phyloP scores from a whole-genome alignment of 2,113 vertebrate species.

The Podarcis muralis region DNA sequence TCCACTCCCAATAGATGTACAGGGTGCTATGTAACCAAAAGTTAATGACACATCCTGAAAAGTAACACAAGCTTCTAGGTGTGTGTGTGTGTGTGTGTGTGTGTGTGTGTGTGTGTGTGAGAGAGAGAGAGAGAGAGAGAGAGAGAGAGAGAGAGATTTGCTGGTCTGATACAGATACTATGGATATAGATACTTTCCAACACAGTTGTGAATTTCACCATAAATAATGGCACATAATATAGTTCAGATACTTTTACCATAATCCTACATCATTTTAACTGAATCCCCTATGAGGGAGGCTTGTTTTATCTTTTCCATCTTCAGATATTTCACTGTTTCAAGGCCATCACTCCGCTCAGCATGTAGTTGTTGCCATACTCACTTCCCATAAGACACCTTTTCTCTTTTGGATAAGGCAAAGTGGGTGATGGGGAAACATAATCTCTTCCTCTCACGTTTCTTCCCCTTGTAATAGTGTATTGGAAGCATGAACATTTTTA shows the following conservation, averaged over 20 bases:
- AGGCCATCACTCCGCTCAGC: not conserved
- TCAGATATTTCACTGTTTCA: not conserved
- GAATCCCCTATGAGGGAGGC: not conserved
- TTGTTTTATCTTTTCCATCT: not conserved
- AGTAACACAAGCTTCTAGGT: not conserved
- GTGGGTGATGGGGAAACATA: not conserved
- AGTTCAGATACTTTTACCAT: not conserved
- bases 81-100: not conserved
- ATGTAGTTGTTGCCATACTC: not conserved
- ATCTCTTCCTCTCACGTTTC: not conserved
- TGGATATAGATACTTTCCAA: not conserved
- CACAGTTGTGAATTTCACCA: not conserved
- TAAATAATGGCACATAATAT: not conserved
- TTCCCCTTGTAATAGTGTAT: not conserved
- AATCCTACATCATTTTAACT: not conserved
- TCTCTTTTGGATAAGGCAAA: not conserved
- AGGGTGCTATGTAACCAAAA: constrained; percentile 17
- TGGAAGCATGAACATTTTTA: not conserved
- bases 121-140: too few species aligned
- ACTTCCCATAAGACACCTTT: not conserved
- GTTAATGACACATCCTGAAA: not conserved
- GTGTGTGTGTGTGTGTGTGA: too few species aligned
- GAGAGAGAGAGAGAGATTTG: too few species aligned
- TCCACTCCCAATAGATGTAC: not conserved
- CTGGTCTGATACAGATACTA: not conserved